These are phyloP conservation scores for Dermochelys coriacea DNA, from an alignment of 2,797 vertebrate species.

Conservation along the genomic window DNA sequence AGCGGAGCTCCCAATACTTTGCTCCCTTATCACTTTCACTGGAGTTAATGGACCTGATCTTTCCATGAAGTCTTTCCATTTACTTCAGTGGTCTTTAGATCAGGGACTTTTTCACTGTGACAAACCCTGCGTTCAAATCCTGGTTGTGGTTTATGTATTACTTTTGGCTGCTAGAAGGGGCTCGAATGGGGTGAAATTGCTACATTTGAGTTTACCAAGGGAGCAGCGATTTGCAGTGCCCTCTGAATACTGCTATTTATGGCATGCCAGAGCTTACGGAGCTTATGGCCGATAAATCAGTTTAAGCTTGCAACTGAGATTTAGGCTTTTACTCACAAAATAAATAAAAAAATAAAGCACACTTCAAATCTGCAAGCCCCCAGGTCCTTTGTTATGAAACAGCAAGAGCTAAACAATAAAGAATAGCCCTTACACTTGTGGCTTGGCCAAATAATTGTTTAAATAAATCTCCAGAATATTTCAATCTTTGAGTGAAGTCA, in stretches of 20 bases:
- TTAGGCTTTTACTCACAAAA: constrained; percentile 61
- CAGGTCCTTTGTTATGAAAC: constrained; percentile 52
- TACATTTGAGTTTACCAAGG: constrained; percentile 22
- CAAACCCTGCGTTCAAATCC: constrained; percentile 44
- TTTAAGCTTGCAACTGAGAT: constrained; percentile 73
- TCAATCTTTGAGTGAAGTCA: neutral
- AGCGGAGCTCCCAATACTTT: neutral
- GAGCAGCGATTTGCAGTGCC: constrained; percentile 51
- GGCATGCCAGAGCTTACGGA: constrained; percentile 63
- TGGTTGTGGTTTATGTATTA: neutral
- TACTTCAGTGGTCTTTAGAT: neutral
- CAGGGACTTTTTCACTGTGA: neutral
- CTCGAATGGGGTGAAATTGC: neutral
- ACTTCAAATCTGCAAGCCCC: constrained; percentile 40
- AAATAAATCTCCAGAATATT: neutral
- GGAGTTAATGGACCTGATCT: neutral
- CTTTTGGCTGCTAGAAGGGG: neutral
- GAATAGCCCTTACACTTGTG: neutral
- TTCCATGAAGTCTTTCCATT: neutral
- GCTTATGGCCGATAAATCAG: constrained; percentile 67
- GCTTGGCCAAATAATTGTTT: neutral
- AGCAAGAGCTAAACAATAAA: constrained; percentile 52
- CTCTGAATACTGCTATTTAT: constrained; percentile 69
- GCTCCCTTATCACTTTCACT: neutral
- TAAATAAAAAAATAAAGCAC: constrained; percentile 47